phyloP scores from a whole-genome alignment of 1,140 invertebrate genomes.

The Brachionus plicatilis region DNA sequence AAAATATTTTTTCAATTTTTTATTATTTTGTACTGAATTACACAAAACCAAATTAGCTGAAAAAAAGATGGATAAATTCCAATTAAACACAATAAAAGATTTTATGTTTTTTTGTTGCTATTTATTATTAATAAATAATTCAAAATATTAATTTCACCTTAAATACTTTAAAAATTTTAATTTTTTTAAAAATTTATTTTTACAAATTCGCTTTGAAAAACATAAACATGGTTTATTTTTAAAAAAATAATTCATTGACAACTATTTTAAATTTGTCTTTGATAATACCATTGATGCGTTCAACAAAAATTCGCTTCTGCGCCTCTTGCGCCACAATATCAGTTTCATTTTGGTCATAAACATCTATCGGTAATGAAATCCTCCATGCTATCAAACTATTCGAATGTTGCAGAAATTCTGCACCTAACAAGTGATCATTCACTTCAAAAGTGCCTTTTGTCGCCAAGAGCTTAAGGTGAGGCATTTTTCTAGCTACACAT shows the following conservation, averaged over 20 bases:
- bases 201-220: not conserved
- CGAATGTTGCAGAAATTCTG: constrained; percentile 19
- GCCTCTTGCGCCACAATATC: constrained; percentile 25
- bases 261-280: constrained; percentile 38
- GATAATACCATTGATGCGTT: constrained; percentile 9
- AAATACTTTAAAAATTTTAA: not conserved
- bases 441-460: constrained; percentile 39
- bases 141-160: not conserved
- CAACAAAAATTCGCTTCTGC: constrained; percentile 2
- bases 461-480: not conserved
- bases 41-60: too few relatives aligned
- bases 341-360: constrained; percentile 32
- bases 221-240: not conserved
- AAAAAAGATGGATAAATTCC: too few relatives aligned
- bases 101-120: too few relatives aligned
- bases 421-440: constrained; percentile 31
- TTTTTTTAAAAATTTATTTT: not conserved
- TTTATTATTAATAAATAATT: not conserved
- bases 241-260: constrained; percentile 39
- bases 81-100: too few relatives aligned
- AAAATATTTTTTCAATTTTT: too few relatives aligned
- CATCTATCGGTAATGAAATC: constrained; percentile 21
- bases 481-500: not conserved
- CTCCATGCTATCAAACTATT: constrained; percentile 25
- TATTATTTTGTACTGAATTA: too few relatives aligned